These are phyloP conservation scores for Hafferia zeledoni DNA, from an alignment of 2,797 vertebrate genomes.

Conservation along the genomic window DNA sequence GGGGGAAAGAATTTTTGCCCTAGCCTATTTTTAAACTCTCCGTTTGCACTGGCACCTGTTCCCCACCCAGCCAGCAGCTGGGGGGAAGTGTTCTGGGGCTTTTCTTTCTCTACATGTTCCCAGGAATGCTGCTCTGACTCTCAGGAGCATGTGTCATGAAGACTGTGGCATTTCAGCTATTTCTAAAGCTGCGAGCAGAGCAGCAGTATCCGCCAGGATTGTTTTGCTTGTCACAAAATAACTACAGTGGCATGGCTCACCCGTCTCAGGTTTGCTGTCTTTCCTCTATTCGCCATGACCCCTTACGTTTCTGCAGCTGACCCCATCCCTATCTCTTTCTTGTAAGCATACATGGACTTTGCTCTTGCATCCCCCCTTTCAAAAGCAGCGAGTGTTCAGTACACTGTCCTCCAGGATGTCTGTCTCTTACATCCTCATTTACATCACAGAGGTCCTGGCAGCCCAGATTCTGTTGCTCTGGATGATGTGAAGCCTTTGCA, in stretches of 20 bases:
- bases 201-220: neutral
- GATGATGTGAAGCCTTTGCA: neutral
- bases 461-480: neutral
- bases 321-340: neutral
- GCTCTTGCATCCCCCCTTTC: neutral
- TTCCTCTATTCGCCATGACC: neutral
- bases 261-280: neutral
- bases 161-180: neutral
- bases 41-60: neutral
- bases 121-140: neutral
- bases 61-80: neutral
- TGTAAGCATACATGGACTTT: neutral
- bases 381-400: neutral
- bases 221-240: neutral
- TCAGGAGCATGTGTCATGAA: neutral
- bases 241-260: neutral
- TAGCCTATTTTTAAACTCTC: constrained; percentile 27
- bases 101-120: neutral
- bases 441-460: neutral
- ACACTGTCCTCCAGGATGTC: neutral
- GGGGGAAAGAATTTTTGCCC: neutral
- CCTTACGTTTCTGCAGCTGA: neutral
- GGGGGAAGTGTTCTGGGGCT: neutral
- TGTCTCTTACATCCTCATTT: neutral
- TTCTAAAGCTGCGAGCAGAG: neutral